Base-by-base conservation (phyloP, 2,888 invertebrate genomes). In the Metacarcinus magister region DNA sequence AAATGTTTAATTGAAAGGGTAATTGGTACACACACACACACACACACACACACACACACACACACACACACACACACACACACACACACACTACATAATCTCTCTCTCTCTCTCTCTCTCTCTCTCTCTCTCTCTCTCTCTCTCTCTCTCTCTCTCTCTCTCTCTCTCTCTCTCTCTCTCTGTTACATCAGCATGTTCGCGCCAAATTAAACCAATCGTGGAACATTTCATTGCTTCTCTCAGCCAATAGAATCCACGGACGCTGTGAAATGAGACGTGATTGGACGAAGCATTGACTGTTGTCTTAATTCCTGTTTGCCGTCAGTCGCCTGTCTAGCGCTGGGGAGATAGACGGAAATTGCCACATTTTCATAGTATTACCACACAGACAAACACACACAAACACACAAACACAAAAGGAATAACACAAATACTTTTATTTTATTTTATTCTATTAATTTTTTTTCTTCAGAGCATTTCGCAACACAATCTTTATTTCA, bases 121-220 rank as follows among this genome's bases (percentile, higher is more conserved):
- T 67, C 67, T 67, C 67, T 67, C 67, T 67, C 67, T 67, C 67
- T 67, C 67, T 67, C 67, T 67, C 67, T 67, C 67, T 67, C 67
- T 67, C 67, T 67, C 67, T 67, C 67, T 67, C 67, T 67, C 67
- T 67, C 67, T 67, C 67, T 67, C 67, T 67, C 67, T 67, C 67
- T 67, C 67, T 67, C 67, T 67, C 67, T 67, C 67, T 67, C 67
- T 67, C 67, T 67, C 67, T 67, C 67, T 67, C 67, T n/a, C 67
- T 0, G 67, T 5, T 67, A 19, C 67, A n/a, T 67, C 67, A 67
- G n/a, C 67, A 67, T 67, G 67, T 67, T 67, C 67, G 67, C 67
- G 67, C 67, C 67, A 67, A 67, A 67, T 67, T 67, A 67, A 67
- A 67, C 67, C 67, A 67, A 67, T 67, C 67, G n/a, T 5, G 19